Evolutionary conservation across 2,797 vertebrate genomes (phyloP), one percentile per base, ranked within the genome.

Genomic region (Smutsia temminckii): DNA sequence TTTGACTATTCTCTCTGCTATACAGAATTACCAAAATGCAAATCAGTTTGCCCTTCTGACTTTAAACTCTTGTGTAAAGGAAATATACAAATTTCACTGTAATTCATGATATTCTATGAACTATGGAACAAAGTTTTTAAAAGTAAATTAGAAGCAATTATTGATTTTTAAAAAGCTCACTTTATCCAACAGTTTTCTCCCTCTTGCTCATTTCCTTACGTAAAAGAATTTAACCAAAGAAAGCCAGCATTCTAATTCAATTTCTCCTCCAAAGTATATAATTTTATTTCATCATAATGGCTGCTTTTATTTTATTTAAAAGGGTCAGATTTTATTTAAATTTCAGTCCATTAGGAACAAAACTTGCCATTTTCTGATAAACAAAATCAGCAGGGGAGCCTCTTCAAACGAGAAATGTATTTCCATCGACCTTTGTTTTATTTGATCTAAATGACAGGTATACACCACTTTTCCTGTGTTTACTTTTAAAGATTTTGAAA

Each of bases 321-420:
- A 98, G 98, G 99, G 99, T 99, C 99, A 99, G 98, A 99, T 99
- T 99, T 99, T 99, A 99, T 99, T 99, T 98, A 99, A 99, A 99
- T 99, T 98, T 99, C 98, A 98, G 98, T 99, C 99, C 99, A 99
- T 99, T 99, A 99, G 98, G 98, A 99, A 99, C 98, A 99, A 99
- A 99, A 98, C 98, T 98, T 98, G 98, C 98, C 99, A 99, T 99
- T 99, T 99, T 99, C 99, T 99, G 99, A 99, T 99, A 99, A 99
- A 99, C 99, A 99, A 99, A 98, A 99, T 99, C 99, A 99, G 99
- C 99, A 98, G 99, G 99, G 99, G 98, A 98, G 98, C 99, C 98
- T 98, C 98, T 98, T 98, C 99, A 98, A 99, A 99, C 97, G 98
- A 98, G 98, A 98, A 99, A 98, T 98, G 98, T 98, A 98, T 98